Evolutionary conservation across 2,797 vertebrate species (phyloP).

Genomic region (Pseudochirops cupreus): DNA sequence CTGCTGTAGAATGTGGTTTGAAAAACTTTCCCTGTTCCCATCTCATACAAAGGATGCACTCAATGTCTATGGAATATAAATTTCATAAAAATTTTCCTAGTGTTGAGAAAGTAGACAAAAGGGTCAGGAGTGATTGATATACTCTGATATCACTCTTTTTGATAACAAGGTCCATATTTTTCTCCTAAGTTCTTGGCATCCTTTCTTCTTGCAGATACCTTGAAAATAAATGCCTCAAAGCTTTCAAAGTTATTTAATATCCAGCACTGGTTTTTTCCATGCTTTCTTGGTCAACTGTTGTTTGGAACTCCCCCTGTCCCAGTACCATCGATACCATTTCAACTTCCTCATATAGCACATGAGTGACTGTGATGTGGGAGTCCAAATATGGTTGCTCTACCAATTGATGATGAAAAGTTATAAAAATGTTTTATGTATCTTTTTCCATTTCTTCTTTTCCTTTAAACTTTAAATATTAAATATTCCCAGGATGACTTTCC

Average conservation of each 20-base stretch:
- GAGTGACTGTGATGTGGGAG: neutral
- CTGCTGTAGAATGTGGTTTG: neutral
- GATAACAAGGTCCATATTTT: neutral
- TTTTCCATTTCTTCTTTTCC: neutral
- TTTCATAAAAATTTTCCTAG: neutral
- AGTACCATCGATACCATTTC: neutral
- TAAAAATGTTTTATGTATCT: neutral
- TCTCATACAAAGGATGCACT: neutral
- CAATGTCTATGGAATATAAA: neutral
- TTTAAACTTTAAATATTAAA: neutral
- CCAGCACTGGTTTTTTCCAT: neutral
- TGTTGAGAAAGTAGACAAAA: neutral
- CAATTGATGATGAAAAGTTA: neutral
- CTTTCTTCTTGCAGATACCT: too few relatives aligned
- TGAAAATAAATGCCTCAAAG: neutral
- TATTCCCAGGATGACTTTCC: neutral
- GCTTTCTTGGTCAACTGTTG: neutral
- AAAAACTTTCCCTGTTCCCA: neutral
- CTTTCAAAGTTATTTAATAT: neutral
- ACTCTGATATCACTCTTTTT: neutral
- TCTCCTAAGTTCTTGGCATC: too few relatives aligned
- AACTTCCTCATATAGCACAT: neutral
- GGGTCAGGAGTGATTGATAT: neutral
- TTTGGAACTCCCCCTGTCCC: neutral
- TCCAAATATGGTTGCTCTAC: neutral